These are phyloP conservation scores for Monopis laevigella DNA, from an alignment of 2,888 invertebrate genomes.

Conservation along the genomic window DNA sequence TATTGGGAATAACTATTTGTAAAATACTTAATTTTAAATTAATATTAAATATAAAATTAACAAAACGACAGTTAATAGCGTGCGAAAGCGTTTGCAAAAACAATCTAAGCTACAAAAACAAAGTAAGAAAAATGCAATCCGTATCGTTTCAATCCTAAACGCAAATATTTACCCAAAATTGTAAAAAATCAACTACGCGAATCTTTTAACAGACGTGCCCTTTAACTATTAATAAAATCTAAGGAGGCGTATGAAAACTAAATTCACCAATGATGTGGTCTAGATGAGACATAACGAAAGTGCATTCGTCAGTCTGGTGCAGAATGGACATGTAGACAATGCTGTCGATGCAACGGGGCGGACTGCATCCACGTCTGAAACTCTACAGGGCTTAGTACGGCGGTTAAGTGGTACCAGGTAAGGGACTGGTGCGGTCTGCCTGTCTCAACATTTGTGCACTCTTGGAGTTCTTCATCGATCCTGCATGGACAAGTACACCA, in stretches of 20 bases:
- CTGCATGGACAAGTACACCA: conserved; percentile 56
- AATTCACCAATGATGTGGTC: too few species aligned
- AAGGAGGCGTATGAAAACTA: too few species aligned
- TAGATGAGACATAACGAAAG: conserved; percentile 4
- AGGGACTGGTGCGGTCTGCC: conserved; percentile 70
- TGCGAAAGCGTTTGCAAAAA: conserved; percentile 53
- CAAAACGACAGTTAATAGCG: conserved; percentile 27
- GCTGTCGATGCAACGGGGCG: conserved; percentile 10
- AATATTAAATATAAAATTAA: too few species aligned
- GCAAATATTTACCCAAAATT: too few species aligned
- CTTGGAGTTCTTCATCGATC: conserved; percentile 73
- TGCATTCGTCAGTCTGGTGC: conserved; percentile 7
- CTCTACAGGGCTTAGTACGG: conserved; percentile 52
- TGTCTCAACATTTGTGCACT: conserved; percentile 74
- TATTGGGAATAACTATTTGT: too few species aligned
- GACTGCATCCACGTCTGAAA: conserved; percentile 17
- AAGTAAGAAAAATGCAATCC: conserved; percentile 17
- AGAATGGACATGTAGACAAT: conserved; percentile 1
- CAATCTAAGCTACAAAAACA: conserved; percentile 24
- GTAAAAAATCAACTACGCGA: too few species aligned
- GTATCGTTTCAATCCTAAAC: conserved; percentile 3
- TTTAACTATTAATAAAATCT: too few species aligned
- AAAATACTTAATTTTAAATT: too few species aligned
- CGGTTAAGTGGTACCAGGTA: conserved; percentile 63
- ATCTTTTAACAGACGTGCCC: too few species aligned